Evolutionary conservation across 2,888 invertebrate species (phyloP).

Genomic region (Lamproptera curius): DNA sequence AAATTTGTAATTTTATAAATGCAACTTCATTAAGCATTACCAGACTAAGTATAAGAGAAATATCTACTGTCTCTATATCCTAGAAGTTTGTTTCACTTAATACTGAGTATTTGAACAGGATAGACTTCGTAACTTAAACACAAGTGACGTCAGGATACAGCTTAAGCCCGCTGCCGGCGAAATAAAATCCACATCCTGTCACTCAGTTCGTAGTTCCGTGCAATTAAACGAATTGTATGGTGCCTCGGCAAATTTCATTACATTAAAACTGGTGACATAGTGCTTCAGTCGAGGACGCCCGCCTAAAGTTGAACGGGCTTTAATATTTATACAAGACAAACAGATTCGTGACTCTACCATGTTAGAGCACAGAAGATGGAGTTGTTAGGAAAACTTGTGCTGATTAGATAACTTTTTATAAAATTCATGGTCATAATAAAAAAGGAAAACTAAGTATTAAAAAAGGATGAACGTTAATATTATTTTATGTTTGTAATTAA

Average conservation of each 20-base stretch:
- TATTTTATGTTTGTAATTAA: too few species aligned
- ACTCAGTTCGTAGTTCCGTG: slow-evolving; percentile 13
- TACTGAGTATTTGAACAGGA: neutral
- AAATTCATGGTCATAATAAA: too few species aligned
- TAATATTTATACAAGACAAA: neutral
- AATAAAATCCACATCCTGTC: slow-evolving; percentile 9
- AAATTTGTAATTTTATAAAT: too few species aligned
- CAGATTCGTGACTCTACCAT: neutral
- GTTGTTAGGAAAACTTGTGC: too few species aligned
- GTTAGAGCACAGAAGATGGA: neutral
- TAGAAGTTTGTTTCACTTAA: neutral
- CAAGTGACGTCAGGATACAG: neutral
- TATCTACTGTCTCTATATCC: too few species aligned
- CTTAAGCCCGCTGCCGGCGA: slow-evolving; percentile 1
- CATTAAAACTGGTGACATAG: slow-evolving; percentile 23
- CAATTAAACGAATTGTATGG: slow-evolving; percentile 32
- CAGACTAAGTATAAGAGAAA: too few species aligned
- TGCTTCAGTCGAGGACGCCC: slow-evolving; percentile 27
- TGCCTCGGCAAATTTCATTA: slow-evolving; percentile 26
- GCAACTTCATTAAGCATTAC: too few species aligned
- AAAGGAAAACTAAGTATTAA: too few species aligned
- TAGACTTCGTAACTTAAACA: neutral
- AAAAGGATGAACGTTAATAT: too few species aligned
- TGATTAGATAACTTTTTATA: too few species aligned
- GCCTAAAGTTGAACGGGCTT: slow-evolving; percentile 31